Percentiles rank a stretch among this genome's conserved stretches.
Conservation (phyloP, 2,113 vertebrate genomes). For the Chitala chitala region DNA sequence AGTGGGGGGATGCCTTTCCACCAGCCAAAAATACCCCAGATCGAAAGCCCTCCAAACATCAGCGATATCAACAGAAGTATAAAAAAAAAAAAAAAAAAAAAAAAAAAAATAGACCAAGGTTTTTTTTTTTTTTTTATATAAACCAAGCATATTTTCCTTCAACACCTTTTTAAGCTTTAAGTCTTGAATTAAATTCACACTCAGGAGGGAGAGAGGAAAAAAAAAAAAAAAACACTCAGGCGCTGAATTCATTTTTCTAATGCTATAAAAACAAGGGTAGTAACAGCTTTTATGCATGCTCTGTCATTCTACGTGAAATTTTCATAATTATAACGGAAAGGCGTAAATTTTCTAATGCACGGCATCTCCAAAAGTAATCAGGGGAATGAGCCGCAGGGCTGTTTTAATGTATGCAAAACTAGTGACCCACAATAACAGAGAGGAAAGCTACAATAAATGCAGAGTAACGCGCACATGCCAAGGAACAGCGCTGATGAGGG, state of each 20-base stretch:
- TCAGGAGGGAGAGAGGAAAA: neutral
- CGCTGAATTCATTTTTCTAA: conserved; percentile 12
- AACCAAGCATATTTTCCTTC: conserved; percentile 45
- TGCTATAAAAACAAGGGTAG: conserved; percentile 33
- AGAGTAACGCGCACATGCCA: conserved; percentile 79
- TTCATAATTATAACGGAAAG: conserved; percentile 94
- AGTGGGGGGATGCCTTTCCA: conserved; percentile 37
- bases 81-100: conserved; percentile 51
- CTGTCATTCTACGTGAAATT: conserved; percentile 73
- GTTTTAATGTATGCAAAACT: conserved; percentile 97
- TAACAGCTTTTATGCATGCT: conserved; percentile 71
- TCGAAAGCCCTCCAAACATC: conserved; percentile 35
- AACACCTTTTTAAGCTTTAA: conserved; percentile 33
- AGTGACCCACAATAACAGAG: conserved; percentile 93
- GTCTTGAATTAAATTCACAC: conserved; percentile 19
- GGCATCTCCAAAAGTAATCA: conserved; percentile 96
- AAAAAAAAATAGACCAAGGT: conserved; percentile 32
- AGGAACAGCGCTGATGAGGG: conserved; percentile 86
- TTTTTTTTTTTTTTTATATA: conserved; percentile 25
- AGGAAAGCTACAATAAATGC: conserved; percentile 88
- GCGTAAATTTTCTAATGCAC: conserved; percentile 87
- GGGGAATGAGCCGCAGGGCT: conserved; percentile 88
- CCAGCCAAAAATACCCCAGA: conserved; percentile 46
- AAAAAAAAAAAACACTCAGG: neutral
- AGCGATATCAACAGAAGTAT: no score